These are phyloP conservation scores for Oligia latruncula DNA, from an alignment of 2,888 invertebrate genomes.

Conservation along the genomic window DNA sequence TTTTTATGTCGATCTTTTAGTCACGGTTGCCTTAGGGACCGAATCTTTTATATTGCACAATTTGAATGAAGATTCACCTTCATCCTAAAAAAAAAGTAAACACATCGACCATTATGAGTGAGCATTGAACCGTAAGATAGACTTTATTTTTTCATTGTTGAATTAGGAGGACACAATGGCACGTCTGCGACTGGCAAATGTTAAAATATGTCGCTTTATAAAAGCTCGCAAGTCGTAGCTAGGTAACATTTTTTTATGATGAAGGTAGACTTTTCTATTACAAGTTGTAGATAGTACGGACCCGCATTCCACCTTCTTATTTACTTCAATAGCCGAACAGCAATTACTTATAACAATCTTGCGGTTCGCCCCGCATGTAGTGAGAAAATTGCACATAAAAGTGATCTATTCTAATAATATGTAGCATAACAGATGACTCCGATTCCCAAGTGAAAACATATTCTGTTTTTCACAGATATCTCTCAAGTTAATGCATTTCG, in stretches of 20 bases:
- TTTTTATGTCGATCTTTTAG: constrained; percentile 77
- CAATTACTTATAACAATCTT: constrained; percentile 88
- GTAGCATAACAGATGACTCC: constrained; percentile 73
- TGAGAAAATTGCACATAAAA: constrained; percentile 85
- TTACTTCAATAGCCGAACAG: constrained; percentile 78
- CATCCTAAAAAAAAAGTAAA: constrained; percentile 87
- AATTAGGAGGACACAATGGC: constrained; percentile 84
- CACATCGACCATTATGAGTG: constrained; percentile 83
- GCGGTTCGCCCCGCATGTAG: constrained; percentile 86
- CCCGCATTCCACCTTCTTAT: constrained; percentile 84
- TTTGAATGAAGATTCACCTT: constrained; percentile 82
- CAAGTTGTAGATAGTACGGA: constrained; percentile 72
- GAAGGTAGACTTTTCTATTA: constrained; percentile 69
- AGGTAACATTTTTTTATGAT: constrained; percentile 77
- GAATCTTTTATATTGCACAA: constrained; percentile 87
- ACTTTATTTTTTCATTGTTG: constrained; percentile 86
- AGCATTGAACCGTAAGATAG: constrained; percentile 86
- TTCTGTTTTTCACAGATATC: constrained; percentile 73
- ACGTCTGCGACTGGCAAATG: constrained; percentile 80
- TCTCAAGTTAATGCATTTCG: constrained; percentile 71
- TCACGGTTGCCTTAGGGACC: constrained; percentile 85
- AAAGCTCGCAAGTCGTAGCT: constrained; percentile 69
- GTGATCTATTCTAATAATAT: constrained; percentile 83
- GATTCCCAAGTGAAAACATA: constrained; percentile 80
- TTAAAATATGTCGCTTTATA: constrained; percentile 83